A percentile compares a stretch with the other conserved stretches of the same genome.
Evolutionary conservation across 2,113 vertebrate species (phyloP).

Genomic region (Tapirus terrestris): DNA sequence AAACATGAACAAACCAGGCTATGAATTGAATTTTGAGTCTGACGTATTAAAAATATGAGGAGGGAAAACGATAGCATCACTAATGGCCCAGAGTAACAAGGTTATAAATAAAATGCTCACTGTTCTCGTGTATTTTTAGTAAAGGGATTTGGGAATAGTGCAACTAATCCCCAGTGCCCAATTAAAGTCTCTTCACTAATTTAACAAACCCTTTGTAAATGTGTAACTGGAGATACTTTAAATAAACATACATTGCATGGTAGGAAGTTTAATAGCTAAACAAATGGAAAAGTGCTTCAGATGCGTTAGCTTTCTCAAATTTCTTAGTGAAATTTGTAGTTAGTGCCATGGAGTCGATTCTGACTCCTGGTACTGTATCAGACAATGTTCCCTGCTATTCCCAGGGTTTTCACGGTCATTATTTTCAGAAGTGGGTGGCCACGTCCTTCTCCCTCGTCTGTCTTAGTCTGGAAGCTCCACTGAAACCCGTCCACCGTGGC

Average conservation of each 20-base stretch:
- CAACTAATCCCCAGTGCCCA: conserved; percentile 82
- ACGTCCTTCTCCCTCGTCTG: too few species aligned
- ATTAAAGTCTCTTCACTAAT: conserved; percentile 87
- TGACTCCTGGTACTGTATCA: too few species aligned
- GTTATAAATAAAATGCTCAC: conserved; percentile 83
- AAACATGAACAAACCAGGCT: conserved; percentile 69
- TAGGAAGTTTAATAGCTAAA: conserved; percentile 80
- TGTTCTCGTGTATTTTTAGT: conserved; percentile 83
- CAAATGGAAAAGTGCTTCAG: conserved; percentile 80
- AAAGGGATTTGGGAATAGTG: conserved; percentile 82
- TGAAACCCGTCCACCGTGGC: too few species aligned
- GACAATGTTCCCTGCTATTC: too few species aligned
- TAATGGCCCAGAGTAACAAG: conserved; percentile 80
- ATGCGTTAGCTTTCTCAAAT: conserved; percentile 75
- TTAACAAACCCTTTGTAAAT: conserved; percentile 84
- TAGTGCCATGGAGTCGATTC: too few species aligned
- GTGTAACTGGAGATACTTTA: conserved; percentile 82
- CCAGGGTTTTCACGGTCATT: too few species aligned
- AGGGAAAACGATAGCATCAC: conserved; percentile 61
- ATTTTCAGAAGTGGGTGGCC: too few species aligned
- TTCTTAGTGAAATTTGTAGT: conserved; percentile 73
- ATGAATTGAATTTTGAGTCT: conserved; percentile 73
- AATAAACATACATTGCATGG: conserved; percentile 82
- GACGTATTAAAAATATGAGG: conserved; percentile 74
- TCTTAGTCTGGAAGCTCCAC: too few species aligned